These are phyloP conservation scores for Achatina immaculata DNA, from an alignment of 1,140 invertebrate species.

Conservation along the genomic window DNA sequence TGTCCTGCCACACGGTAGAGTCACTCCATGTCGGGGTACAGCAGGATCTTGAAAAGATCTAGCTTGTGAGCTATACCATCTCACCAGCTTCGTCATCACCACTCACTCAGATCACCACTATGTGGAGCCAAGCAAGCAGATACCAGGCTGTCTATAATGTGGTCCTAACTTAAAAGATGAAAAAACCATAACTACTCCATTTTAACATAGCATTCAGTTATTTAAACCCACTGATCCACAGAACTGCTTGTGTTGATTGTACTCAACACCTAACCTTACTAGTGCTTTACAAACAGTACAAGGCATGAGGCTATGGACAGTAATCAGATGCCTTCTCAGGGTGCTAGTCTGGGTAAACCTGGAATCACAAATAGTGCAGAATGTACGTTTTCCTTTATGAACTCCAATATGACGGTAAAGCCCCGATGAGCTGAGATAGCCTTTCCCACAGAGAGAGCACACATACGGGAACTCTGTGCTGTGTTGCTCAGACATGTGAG, in stretches of 20 bases:
- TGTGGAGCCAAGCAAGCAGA: neutral
- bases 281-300: constrained; percentile 6
- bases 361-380: constrained; percentile 12
- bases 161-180: neutral
- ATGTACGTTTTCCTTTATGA: constrained; percentile 14
- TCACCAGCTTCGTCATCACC: no score
- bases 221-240: neutral
- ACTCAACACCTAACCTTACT: neutral
- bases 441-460: constrained; percentile 22
- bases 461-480: neutral
- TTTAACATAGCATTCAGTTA: neutral
- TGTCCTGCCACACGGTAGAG: no score
- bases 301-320: neutral
- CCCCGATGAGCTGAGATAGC: constrained; percentile 17
- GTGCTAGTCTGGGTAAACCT: constrained; percentile 24
- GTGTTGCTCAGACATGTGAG: constrained; percentile 5
- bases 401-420: constrained; percentile 20
- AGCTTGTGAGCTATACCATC: no score
- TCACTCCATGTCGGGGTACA: no score
- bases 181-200: neutral
- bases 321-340: constrained; percentile 9
- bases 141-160: neutral
- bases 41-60: no score
- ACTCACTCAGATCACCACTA: no score
- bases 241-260: neutral